A percentile compares a stretch with the other conserved stretches of the same genome.
Conservation (phyloP, 2,113 vertebrate species). For the Scartelaos histophorus region DNA sequence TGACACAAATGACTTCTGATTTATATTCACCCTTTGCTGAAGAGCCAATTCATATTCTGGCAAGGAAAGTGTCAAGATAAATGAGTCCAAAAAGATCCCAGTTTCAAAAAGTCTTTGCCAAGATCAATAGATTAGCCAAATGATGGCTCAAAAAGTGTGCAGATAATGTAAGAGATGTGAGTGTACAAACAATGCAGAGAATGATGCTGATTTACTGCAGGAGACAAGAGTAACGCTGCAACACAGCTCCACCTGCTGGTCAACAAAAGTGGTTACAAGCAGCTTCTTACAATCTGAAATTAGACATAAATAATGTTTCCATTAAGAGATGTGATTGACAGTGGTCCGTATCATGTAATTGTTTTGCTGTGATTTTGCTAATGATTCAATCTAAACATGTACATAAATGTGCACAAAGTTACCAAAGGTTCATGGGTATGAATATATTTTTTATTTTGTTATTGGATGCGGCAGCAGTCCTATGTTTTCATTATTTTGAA, state of each 20-base stretch:
- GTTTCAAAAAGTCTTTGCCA: not conserved
- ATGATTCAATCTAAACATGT: not conserved
- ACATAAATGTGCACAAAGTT: not conserved
- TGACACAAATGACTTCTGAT: conserved; percentile 59
- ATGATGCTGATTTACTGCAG: not conserved
- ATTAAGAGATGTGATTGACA: not conserved
- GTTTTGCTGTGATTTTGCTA: not conserved
- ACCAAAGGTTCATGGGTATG: too few species aligned
- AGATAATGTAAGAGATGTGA: not conserved
- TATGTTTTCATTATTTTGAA: not conserved
- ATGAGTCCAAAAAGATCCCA: conserved; percentile 20
- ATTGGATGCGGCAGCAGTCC: not conserved
- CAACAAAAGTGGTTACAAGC: not conserved
- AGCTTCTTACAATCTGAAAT: not conserved
- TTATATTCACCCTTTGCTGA: conserved; percentile 39
- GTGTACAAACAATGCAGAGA: not conserved
- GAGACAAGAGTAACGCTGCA: not conserved
- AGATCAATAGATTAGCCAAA: conserved; percentile 26
- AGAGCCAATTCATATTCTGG: conserved; percentile 42
- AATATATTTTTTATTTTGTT: not conserved
- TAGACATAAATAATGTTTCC: not conserved
- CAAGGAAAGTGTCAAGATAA: conserved; percentile 12
- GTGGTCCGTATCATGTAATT: not conserved
- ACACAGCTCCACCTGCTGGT: conserved; percentile 55
- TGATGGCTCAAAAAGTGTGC: not conserved